Conservation (phyloP, 30 jellyfish, hydroid and myxozoan genomes). For the Pseudorhiza aurosa region DNA sequence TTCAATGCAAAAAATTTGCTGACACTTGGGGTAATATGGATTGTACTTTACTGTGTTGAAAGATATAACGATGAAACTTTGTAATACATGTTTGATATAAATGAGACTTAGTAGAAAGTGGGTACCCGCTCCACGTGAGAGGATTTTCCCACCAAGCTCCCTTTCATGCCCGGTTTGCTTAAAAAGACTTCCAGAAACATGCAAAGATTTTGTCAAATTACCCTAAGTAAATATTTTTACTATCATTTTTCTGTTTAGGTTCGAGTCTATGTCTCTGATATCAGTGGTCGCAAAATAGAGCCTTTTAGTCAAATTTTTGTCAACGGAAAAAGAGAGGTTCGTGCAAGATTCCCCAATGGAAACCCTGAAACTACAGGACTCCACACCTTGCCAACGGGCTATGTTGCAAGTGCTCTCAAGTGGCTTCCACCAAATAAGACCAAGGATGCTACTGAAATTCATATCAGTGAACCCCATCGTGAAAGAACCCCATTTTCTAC, state of each 20-base stretch:
- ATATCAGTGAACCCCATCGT: conserved; percentile 76
- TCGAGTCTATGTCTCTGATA: conserved; percentile 80
- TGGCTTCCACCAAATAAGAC: conserved; percentile 89
- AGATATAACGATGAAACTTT: too few species aligned
- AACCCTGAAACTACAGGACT: conserved; percentile 95
- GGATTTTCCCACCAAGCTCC: too few species aligned
- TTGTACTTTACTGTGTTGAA: too few species aligned
- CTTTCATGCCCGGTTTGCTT: too few species aligned
- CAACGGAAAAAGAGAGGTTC: conserved; percentile 78
- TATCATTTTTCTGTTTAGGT: conserved; percentile 43
- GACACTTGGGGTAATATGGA: too few species aligned
- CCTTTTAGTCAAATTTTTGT: conserved; percentile 81
- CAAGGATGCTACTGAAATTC: conserved; percentile 82
- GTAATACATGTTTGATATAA: too few species aligned
- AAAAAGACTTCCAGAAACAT: too few species aligned
- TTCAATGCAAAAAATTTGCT: too few species aligned
- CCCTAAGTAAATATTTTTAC: too few species aligned
- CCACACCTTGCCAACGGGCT: conserved; percentile 94
- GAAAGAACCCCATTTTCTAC: conserved; percentile 72
- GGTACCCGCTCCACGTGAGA: too few species aligned
- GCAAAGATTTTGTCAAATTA: too few species aligned
- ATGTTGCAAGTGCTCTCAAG: conserved; percentile 72
- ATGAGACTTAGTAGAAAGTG: too few species aligned
- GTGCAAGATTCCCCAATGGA: conserved; percentile 98
- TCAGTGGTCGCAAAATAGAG: conserved; percentile 48